Evolutionary conservation across 2,797 vertebrate genomes (phyloP), one percentile per base, ranked within the genome.

Genomic region (Echiichthys vipera): DNA sequence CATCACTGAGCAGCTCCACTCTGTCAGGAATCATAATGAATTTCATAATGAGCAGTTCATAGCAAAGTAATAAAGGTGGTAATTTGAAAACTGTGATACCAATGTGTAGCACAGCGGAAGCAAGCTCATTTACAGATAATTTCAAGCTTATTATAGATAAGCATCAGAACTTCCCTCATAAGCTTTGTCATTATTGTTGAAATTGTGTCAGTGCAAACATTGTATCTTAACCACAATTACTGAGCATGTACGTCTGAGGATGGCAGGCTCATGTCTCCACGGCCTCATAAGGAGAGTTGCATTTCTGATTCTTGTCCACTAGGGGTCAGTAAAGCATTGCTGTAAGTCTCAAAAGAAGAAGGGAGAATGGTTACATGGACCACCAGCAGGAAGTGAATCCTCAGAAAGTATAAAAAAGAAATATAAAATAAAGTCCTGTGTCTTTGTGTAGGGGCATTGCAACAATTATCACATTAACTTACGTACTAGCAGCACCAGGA

Each of bases 261-360:
- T 49, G 9, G 6, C 24, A 56, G 11, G 24, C 24, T 42, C 5
- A 36, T 30, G 5, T 20, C 12, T 6, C 24, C 0, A 0, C n/a
- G 18, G 22, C 22, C 13, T 25, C 1, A 40, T 18, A 7, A 47
- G 27, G 12, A 12, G 3, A 43, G 24, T 32, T 83, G 75, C 42
- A 34, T 49, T 66, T 40, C 1, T 37, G 14, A 10, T 6, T 0
- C 0, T 1, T 74, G 1, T 34, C 80, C 91, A 87, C 58, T n/a
- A 76, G 89, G 63, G 64, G 64, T 78, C 87, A 89, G 83, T 87
- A 71, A 40, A 76, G 58, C 12, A 83, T 49, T 55, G 12, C 20
- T 32, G 20, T 40, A 22, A 53, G 34, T 10, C 22, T 27, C 4
- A 7, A 58, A 42, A 25, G 12, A n/a, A 0, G 13, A 8, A 3